Conservation (phyloP, 2,113 vertebrate genomes). For the Tenebrosternarchus preto region DNA sequence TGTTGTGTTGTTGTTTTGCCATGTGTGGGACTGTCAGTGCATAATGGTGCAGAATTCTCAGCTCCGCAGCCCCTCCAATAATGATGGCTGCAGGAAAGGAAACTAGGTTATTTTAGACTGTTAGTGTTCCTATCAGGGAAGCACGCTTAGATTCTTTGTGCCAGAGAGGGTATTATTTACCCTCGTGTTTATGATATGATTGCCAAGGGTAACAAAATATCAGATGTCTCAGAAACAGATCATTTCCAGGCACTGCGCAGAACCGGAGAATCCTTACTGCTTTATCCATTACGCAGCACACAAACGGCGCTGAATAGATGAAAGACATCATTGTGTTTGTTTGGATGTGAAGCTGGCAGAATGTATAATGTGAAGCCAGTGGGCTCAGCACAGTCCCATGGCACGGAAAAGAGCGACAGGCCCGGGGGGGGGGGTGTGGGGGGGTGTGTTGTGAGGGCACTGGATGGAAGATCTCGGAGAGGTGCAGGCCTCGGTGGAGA, state of each 20-base stretch:
- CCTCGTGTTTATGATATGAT: conserved; percentile 51
- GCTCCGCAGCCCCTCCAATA: conserved; percentile 56
- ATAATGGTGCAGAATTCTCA: conserved; percentile 58
- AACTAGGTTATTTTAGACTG: conserved; percentile 60
- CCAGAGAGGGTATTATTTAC: conserved; percentile 52
- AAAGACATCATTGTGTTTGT: conserved; percentile 56
- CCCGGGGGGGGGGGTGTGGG: conserved; percentile 25
- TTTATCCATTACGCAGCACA: conserved; percentile 51
- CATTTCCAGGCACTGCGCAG: conserved; percentile 48
- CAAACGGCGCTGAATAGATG: conserved; percentile 49
- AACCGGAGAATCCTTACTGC: conserved; percentile 49
- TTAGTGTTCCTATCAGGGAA: conserved; percentile 55
- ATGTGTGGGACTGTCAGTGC: conserved; percentile 52
- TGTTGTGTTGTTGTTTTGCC: conserved; percentile 49
- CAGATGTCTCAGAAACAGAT: conserved; percentile 53
- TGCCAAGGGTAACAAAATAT: conserved; percentile 56
- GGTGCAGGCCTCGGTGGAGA: conserved; percentile 32
- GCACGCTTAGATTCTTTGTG: conserved; percentile 45
- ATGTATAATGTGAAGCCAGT: conserved; percentile 46
- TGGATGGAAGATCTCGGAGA: conserved; percentile 37
- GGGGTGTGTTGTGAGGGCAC: conserved; percentile 14
- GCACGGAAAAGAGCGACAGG: conserved; percentile 16
- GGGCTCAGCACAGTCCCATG: conserved; percentile 41
- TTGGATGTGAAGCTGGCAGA: conserved; percentile 39
- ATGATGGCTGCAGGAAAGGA: conserved; percentile 60